Percentiles rank a stretch among this genome's conserved stretches.
These are phyloP conservation scores for Drosophila kohkoa DNA, from an alignment of 1,140 invertebrate genomes.

Conservation along the genomic window DNA sequence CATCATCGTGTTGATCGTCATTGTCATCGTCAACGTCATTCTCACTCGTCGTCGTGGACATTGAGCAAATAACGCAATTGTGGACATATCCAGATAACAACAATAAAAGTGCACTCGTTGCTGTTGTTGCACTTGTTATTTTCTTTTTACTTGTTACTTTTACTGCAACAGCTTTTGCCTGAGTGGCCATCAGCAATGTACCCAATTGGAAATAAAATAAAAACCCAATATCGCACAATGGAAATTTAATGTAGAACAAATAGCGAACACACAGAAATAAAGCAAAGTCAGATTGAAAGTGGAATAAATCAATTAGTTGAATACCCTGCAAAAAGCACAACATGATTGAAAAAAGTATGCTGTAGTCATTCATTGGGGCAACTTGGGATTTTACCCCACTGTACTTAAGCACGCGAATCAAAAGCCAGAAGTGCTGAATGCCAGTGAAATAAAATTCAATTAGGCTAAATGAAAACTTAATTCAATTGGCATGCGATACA, in stretches of 20 bases:
- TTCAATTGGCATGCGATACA: slow-evolving; percentile 74
- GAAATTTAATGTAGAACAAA: slow-evolving; percentile 13
- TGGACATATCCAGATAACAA: slow-evolving; percentile 79
- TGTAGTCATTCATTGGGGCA: not conserved
- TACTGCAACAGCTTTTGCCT: slow-evolving; percentile 53
- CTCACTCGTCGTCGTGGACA: slow-evolving; percentile 50
- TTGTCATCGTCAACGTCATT: slow-evolving; percentile 40
- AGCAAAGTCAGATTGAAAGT: slow-evolving; percentile 3
- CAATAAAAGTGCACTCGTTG: slow-evolving; percentile 75
- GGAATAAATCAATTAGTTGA: not conserved
- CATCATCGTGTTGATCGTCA: slow-evolving; percentile 5
- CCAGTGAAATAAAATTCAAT: slow-evolving; percentile 80
- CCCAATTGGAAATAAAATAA: slow-evolving; percentile 69
- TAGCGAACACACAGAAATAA: slow-evolving; percentile 12
- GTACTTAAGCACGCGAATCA: slow-evolving; percentile 53
- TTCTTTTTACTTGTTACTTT: slow-evolving; percentile 28
- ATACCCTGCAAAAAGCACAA: not conserved
- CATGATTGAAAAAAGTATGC: not conserved
- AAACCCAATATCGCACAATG: slow-evolving; percentile 54
- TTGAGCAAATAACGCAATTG: slow-evolving; percentile 76
- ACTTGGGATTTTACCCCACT: slow-evolving; percentile 36
- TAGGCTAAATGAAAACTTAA: slow-evolving; percentile 84
- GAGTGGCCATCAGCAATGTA: slow-evolving; percentile 45
- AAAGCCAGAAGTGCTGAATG: slow-evolving; percentile 65
- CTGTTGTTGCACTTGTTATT: slow-evolving; percentile 29